These are phyloP conservation scores for Galeopterus variegatus DNA, from an alignment of 2,113 vertebrate species.

Conservation along the genomic window DNA sequence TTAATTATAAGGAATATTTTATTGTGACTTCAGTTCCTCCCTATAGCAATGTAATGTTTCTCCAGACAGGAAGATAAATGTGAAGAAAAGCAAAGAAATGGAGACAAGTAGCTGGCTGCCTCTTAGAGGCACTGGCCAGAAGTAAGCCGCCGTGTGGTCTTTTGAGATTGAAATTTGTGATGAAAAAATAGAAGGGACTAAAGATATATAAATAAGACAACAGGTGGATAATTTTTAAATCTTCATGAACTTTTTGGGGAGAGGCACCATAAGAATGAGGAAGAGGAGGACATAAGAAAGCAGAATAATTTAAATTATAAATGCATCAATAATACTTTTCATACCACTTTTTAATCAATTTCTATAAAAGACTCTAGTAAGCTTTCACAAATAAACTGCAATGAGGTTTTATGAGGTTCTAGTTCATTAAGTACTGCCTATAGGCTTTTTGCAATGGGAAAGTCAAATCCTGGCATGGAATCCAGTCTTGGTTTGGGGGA, in stretches of 20 bases:
- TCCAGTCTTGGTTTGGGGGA: not conserved
- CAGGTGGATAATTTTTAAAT: not conserved
- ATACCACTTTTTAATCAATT: not conserved
- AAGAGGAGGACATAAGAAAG: not conserved
- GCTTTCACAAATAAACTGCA: not conserved
- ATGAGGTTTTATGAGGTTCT: not conserved
- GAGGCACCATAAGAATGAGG: not conserved
- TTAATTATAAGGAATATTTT: not conserved
- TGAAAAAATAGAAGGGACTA: not conserved
- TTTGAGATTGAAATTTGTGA: not conserved
- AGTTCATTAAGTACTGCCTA: not conserved
- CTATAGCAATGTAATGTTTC: not conserved
- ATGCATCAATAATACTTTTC: slow-evolving; percentile 2
- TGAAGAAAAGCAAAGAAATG: not conserved
- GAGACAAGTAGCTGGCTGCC: not conserved
- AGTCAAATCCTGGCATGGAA: not conserved
- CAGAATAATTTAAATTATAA: slow-evolving; percentile 55
- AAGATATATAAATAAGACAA: not conserved
- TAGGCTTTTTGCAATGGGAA: not conserved
- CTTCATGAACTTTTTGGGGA: not conserved
- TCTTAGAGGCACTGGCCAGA: not conserved
- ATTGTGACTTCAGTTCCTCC: not conserved
- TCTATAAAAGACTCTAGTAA: not conserved
- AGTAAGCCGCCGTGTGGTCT: rapidly evolving
- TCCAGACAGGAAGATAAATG: not conserved